These are phyloP conservation scores for Etheostoma cragini DNA, from an alignment of 2,113 vertebrate genomes.

Conservation along the genomic window DNA sequence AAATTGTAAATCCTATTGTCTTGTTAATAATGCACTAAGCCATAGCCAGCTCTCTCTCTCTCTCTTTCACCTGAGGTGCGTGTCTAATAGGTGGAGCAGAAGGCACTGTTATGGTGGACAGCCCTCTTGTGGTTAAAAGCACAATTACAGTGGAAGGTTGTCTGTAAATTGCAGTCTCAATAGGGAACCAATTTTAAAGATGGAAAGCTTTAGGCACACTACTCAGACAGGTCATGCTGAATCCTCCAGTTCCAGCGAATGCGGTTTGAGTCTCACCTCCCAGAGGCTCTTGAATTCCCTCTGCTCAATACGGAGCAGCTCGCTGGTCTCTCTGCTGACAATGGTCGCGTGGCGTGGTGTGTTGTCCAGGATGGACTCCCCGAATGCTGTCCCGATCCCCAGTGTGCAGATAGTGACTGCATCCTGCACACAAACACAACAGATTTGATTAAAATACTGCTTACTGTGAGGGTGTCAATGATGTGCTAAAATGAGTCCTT, in stretches of 20 bases:
- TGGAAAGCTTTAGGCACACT: constrained; percentile 3
- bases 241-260: constrained; percentile 10
- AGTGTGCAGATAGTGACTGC: constrained; percentile 96
- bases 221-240: constrained; percentile 13
- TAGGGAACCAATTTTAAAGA: not conserved
- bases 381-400: constrained; percentile 97
- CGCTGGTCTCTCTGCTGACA: constrained; percentile 94
- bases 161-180: constrained; percentile 9
- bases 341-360: constrained; percentile 98
- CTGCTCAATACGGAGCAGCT: constrained; percentile 97
- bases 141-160: constrained; percentile 39
- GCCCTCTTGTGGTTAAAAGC: constrained; percentile 72
- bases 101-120: constrained; percentile 25
- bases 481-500: not conserved
- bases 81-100: constrained; percentile 17
- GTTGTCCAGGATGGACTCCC: constrained; percentile 98
- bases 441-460: not conserved
- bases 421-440: constrained; percentile 85
- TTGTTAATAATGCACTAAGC: not conserved
- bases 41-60: not conserved
- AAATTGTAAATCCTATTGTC: not conserved
- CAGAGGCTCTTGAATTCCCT: constrained; percentile 98
- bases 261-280: constrained; percentile 86
- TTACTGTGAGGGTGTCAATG: not conserved
- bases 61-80: constrained; percentile 11